Conservation (phyloP, 2,797 vertebrate genomes). For the Silurus aristotelis region DNA sequence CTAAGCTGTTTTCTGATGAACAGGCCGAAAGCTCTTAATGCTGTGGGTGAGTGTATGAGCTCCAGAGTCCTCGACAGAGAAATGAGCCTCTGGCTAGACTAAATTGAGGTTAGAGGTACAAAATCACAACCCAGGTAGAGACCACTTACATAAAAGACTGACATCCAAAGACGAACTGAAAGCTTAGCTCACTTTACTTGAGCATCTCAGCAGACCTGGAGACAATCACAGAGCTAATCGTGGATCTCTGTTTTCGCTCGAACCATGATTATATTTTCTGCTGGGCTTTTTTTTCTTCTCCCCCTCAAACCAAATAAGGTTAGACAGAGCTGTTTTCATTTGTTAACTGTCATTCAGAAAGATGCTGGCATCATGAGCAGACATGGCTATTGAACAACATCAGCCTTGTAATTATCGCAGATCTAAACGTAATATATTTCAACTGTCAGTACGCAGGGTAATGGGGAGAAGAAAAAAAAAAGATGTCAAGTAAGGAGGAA, state of each 20-base stretch:
- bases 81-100: slow-evolving; percentile 25
- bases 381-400: slow-evolving; percentile 7
- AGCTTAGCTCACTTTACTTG: slow-evolving; percentile 29
- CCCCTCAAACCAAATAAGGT: slow-evolving; percentile 10
- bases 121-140: slow-evolving; percentile 10
- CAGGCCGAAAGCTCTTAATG: neutral
- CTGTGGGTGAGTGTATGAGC: slow-evolving; percentile 12
- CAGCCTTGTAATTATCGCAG: slow-evolving; percentile 4
- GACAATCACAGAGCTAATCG: slow-evolving; percentile 36
- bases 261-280: slow-evolving; percentile 31
- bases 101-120: slow-evolving; percentile 44
- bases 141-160: slow-evolving; percentile 35
- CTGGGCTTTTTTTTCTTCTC: neutral
- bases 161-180: slow-evolving; percentile 9
- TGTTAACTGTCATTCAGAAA: slow-evolving; percentile 21
- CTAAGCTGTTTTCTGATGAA: neutral
- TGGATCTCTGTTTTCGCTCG: slow-evolving; percentile 23
- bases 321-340: slow-evolving; percentile 11
- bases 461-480: neutral
- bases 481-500: slow-evolving; percentile 21
- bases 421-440: slow-evolving; percentile 8
- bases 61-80: slow-evolving; percentile 13
- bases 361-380: slow-evolving; percentile 11
- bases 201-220: slow-evolving; percentile 20
- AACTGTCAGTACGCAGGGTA: neutral